A percentile compares a stretch with the other conserved stretches of the same genome.
These are phyloP conservation scores for Pogonomyrmex californicus DNA, from an alignment of 1,140 invertebrate species.

Conservation along the genomic window DNA sequence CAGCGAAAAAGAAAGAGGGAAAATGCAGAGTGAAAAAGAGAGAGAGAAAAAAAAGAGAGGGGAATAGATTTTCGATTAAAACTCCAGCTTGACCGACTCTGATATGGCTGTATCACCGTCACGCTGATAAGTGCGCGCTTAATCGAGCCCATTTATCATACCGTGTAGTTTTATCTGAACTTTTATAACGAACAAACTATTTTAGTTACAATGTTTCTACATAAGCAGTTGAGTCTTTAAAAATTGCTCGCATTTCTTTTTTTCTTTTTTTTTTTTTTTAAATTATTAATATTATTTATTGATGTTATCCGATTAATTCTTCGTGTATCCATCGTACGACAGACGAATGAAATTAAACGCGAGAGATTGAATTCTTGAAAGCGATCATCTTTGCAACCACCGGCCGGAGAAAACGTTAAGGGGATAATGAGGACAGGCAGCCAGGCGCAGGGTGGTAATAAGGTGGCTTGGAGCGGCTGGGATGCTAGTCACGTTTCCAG, in stretches of 20 bases:
- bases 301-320: neutral
- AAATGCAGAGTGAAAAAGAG: neutral
- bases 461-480: constrained; percentile 82
- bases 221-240: neutral
- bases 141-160: constrained; percentile 73
- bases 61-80: constrained; percentile 64
- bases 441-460: constrained; percentile 83
- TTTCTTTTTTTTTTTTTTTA: neutral
- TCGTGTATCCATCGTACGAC: neutral
- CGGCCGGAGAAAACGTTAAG: constrained; percentile 83
- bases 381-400: constrained; percentile 62
- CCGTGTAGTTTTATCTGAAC: constrained; percentile 60
- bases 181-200: constrained; percentile 63
- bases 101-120: constrained; percentile 65
- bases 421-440: constrained; percentile 86
- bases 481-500: constrained; percentile 87
- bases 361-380: constrained; percentile 84
- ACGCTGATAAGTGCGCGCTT: constrained; percentile 74
- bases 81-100: constrained; percentile 38
- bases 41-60: neutral
- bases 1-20: constrained; percentile 2
- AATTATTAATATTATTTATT: neutral
- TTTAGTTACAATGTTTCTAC: neutral
- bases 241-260: constrained; percentile 4
- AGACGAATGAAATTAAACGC: constrained; percentile 24